Conservation (phyloP, 1,140 invertebrate species). For the Lordiphosa collinella region DNA sequence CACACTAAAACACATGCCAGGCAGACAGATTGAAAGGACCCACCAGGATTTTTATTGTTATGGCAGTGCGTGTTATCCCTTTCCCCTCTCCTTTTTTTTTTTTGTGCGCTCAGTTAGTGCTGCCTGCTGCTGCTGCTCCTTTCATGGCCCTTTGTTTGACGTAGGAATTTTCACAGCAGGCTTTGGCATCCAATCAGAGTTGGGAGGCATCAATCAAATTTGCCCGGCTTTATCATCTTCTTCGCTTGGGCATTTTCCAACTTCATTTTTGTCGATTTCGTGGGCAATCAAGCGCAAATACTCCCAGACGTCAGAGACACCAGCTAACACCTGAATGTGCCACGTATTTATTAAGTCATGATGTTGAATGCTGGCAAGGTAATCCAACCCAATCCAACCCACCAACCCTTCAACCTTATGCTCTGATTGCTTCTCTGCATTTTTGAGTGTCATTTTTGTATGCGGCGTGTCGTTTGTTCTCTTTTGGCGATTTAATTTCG, state of each 20-base stretch:
- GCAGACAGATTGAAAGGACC: conserved; percentile 22
- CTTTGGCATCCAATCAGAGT: conserved; percentile 51
- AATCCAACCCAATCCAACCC: conserved; percentile 24
- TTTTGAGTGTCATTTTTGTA: conserved; percentile 38
- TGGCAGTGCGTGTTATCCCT: conserved; percentile 34
- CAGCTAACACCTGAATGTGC: conserved; percentile 22
- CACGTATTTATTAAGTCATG: conserved; percentile 71
- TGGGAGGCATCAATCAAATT: conserved; percentile 32
- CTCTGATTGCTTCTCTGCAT: conserved; percentile 52
- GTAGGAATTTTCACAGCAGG: conserved; percentile 17
- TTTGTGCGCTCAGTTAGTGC: not conserved
- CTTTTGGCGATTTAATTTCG: conserved; percentile 31
- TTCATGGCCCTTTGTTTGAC: not conserved
- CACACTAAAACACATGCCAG: conserved; percentile 25
- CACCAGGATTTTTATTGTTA: conserved; percentile 40
- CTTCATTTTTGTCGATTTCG: conserved; percentile 73
- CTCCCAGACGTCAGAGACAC: conserved; percentile 11
- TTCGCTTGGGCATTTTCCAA: conserved; percentile 51
- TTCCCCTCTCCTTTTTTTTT: conserved; percentile 2
- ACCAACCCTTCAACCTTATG: conserved; percentile 2
- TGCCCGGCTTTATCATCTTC: conserved; percentile 17
- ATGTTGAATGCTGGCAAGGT: conserved; percentile 33
- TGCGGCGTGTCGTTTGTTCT: too few relatives aligned
- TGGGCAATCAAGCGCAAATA: conserved; percentile 64
- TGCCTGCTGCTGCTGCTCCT: too few relatives aligned